Conservation (phyloP, 1,140 invertebrate species). For the Sycobia sp. region DNA sequence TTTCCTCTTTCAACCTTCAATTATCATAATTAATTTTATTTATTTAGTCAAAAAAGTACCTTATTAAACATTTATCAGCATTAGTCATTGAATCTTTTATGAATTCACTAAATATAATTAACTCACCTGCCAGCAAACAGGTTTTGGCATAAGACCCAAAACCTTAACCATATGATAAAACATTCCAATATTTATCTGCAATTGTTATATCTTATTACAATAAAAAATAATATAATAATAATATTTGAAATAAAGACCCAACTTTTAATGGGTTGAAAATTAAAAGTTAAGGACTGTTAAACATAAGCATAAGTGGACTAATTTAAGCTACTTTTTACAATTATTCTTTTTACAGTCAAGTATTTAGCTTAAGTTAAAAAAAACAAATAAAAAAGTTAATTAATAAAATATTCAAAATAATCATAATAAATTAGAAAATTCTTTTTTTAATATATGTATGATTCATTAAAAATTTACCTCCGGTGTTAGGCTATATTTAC, state of each 20-base stretch:
- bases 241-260: too few relatives aligned
- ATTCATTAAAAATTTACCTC: slow-evolving; percentile 70
- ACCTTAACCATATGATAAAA: slow-evolving; percentile 63
- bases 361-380: too few relatives aligned
- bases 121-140: slow-evolving; percentile 55
- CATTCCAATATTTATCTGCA: slow-evolving; percentile 66
- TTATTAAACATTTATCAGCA: too few relatives aligned
- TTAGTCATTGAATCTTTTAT: too few relatives aligned
- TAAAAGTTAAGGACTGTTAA: too few relatives aligned
- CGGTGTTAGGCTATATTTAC: slow-evolving; percentile 82
- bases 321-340: too few relatives aligned
- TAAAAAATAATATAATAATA: slow-evolving; percentile 14
- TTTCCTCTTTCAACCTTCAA: slow-evolving; percentile 69
- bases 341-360: too few relatives aligned
- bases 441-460: background rate
- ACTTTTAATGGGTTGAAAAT: too few relatives aligned
- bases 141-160: slow-evolving; percentile 50
- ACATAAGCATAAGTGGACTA: too few relatives aligned
- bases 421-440: background rate
- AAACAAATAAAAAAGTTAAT: background rate
- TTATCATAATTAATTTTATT: background rate
- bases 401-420: slow-evolving; percentile 19
- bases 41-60: too few relatives aligned
- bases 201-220: slow-evolving; percentile 2
- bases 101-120: slow-evolving; percentile 6